Percentiles rank a stretch among this genome's conserved stretches.
These are phyloP conservation scores for Notodonta ziczac DNA, from an alignment of 2,888 invertebrate species.

Conservation along the genomic window DNA sequence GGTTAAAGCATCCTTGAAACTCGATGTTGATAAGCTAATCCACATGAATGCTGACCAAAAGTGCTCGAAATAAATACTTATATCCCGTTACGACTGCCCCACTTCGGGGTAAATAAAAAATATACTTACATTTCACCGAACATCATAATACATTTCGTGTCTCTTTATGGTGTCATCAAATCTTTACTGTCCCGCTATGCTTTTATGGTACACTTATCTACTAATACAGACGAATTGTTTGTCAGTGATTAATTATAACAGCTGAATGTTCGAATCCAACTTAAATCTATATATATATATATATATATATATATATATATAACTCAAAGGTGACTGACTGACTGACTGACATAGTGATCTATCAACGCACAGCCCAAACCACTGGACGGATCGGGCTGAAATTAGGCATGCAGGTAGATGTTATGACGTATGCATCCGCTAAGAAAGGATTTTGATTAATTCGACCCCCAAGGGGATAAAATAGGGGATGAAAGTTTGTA, in stretches of 20 bases:
- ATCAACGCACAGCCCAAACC: too few species aligned
- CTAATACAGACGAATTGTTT: conserved; percentile 1
- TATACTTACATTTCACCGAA: conserved; percentile 34
- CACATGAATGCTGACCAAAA: neutral
- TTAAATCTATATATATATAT: too few species aligned
- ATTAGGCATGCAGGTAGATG: too few species aligned
- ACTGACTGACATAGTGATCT: too few species aligned
- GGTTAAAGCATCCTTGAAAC: neutral
- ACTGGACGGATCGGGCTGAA: too few species aligned
- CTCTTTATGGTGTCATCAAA: conserved; percentile 47
- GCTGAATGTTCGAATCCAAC: too few species aligned
- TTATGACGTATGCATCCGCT: too few species aligned
- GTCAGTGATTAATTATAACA: neutral
- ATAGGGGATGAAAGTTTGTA: too few species aligned
- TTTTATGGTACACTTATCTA: conserved; percentile 36
- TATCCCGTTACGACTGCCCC: conserved; percentile 15
- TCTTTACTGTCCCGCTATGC: conserved; percentile 44
- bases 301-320: too few species aligned
- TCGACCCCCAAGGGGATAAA: too few species aligned
- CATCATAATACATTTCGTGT: conserved; percentile 42
- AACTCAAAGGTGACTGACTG: too few species aligned
- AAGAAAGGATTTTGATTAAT: too few species aligned
- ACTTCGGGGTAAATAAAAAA: conserved; percentile 40
- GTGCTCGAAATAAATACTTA: neutral
- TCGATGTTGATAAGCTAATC: neutral